A percentile compares a stretch with the other conserved stretches of the same genome.
Conservation (phyloP, 2,113 vertebrate species). For the Paedocypris sp. region DNA sequence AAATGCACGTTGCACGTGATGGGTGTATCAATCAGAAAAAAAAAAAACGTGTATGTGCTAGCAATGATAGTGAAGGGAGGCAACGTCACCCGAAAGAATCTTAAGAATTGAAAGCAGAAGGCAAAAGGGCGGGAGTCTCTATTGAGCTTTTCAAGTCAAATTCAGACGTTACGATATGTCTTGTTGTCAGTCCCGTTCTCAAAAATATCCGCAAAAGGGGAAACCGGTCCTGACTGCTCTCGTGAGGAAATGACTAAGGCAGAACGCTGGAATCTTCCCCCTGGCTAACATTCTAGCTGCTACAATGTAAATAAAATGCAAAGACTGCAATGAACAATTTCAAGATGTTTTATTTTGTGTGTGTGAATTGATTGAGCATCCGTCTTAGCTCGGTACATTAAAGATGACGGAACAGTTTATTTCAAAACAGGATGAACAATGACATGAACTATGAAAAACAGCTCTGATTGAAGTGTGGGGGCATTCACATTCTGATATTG, state of each 20-base stretch:
- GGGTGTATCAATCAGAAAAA: background rate
- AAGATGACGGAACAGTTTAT: background rate
- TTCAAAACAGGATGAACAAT: background rate
- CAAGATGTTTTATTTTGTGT: constrained; percentile 3
- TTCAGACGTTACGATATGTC: constrained; percentile 27
- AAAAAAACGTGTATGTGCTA: no score
- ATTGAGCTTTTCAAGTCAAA: constrained; percentile 46
- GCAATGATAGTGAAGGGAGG: background rate
- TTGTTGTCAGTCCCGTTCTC: constrained; percentile 31
- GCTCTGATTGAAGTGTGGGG: constrained; percentile 37
- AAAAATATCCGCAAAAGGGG: constrained; percentile 39
- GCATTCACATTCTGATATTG: constrained; percentile 58
- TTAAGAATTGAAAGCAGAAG: constrained; percentile 23
- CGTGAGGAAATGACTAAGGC: constrained; percentile 39
- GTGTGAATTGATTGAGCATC: no score
- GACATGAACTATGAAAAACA: background rate
- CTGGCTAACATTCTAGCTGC: background rate
- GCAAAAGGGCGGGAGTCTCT: constrained; percentile 40
- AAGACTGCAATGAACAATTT: no score
- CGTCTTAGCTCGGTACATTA: no score
- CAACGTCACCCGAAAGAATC: constrained; percentile 29
- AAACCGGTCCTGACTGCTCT: constrained; percentile 10
- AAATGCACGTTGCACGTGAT: background rate
- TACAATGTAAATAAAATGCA: background rate
- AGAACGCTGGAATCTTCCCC: background rate